These are phyloP conservation scores for Caenorhabditis briggsae DNA, from an alignment of 1,140 invertebrate genomes.

Conservation along the genomic window DNA sequence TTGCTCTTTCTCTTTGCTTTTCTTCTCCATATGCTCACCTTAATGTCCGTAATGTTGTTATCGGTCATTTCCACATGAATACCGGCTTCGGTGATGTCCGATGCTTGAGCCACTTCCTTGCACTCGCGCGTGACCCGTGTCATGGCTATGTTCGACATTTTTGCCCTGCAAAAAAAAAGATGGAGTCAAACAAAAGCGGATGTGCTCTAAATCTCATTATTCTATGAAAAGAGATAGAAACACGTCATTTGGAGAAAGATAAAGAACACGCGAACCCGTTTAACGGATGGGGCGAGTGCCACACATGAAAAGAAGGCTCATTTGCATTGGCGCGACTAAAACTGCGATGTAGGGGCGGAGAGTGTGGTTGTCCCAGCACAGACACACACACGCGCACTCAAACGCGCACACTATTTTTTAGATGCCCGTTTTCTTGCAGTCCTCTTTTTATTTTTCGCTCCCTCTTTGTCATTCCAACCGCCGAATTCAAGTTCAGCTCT, in stretches of 20 bases:
- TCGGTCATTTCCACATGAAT: slow-evolving; percentile 59
- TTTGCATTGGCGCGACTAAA: slow-evolving; percentile 8
- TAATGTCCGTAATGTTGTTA: slow-evolving; percentile 37
- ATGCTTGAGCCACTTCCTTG: slow-evolving; percentile 51
- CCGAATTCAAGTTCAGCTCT: slow-evolving; percentile 1
- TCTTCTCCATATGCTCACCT: not conserved
- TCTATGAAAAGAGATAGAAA: not conserved
- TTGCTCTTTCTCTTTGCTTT: not conserved
- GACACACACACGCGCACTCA: not conserved
- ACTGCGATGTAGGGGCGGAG: not conserved
- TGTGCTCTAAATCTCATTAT: not conserved
- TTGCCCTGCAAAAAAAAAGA: not conserved
- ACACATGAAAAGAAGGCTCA: not conserved
- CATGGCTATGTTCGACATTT: slow-evolving; percentile 54
- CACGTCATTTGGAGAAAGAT: too few relatives aligned
- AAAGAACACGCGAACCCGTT: too few relatives aligned
- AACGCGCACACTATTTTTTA: not conserved
- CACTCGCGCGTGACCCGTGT: slow-evolving; percentile 59
- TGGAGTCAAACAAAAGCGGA: not conserved
- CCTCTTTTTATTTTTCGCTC: not conserved
- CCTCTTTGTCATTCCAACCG: slow-evolving; percentile 37
- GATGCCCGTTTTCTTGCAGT: not conserved
- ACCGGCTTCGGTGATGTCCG: slow-evolving; percentile 52
- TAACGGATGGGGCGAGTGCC: too few relatives aligned
- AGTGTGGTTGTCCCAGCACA: not conserved